Conservation (phyloP, 30 jellyfish, hydroid and myxozoan genomes). For the Rhopilema esculentum region DNA sequence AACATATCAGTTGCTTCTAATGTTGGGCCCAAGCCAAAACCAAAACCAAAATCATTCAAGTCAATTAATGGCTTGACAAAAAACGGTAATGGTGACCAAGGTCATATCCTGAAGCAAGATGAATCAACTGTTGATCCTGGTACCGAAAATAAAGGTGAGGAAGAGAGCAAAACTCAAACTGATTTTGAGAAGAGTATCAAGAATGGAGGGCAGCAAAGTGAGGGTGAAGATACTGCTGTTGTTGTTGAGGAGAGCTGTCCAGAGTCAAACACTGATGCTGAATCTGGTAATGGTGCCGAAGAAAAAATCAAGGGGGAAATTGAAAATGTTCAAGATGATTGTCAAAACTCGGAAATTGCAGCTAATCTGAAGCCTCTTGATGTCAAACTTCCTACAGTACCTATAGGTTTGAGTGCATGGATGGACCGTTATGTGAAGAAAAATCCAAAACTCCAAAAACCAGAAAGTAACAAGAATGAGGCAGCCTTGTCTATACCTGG, state of each 20-base stretch:
- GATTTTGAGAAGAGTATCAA: too few species aligned
- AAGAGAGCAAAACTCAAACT: too few species aligned
- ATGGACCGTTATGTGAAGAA: conserved; percentile 2
- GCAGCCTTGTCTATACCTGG: conserved; percentile 3
- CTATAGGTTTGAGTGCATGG: conserved; percentile 35
- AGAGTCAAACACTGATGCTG: background rate
- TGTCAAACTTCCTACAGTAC: conserved; percentile 9
- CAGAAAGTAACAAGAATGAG: background rate
- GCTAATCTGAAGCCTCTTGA: background rate
- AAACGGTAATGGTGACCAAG: background rate
- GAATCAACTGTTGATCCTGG: background rate
- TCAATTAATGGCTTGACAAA: background rate
- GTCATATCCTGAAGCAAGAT: background rate
- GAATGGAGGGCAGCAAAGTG: background rate
- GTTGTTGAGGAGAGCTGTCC: background rate
- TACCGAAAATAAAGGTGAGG: background rate
- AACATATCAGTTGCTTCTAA: conserved; percentile 33
- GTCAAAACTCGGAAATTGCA: too few species aligned
- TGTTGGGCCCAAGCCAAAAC: conserved; percentile 46
- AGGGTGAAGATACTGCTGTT: background rate
- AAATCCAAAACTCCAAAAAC: conserved; percentile 1
- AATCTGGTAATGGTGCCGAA: background rate
- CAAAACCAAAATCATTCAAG: conserved; percentile 8
- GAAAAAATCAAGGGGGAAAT: background rate
- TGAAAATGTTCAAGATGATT: background rate